These are phyloP conservation scores for Calliopum simillimum DNA, from an alignment of 2,888 invertebrate species.

Conservation along the genomic window DNA sequence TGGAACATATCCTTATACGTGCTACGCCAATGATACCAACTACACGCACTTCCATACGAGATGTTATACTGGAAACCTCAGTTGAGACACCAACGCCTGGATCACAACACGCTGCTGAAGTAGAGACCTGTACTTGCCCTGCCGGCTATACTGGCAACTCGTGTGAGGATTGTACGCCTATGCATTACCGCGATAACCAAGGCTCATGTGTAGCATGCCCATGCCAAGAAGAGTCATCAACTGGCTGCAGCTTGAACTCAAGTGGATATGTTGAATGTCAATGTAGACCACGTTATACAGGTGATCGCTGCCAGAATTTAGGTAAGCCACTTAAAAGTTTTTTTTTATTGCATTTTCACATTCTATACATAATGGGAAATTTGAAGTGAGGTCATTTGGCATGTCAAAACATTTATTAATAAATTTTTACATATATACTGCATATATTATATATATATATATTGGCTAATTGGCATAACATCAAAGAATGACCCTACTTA, in stretches of 20 bases:
- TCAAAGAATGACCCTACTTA: not conserved
- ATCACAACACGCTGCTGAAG: constrained; percentile 75
- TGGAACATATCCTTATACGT: constrained; percentile 85
- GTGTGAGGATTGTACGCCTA: constrained; percentile 80
- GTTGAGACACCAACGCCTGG: constrained; percentile 68
- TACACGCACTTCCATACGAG: constrained; percentile 75
- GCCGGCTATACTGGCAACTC: constrained; percentile 84
- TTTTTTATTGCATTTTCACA: not conserved
- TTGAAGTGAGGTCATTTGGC: constrained; percentile 11
- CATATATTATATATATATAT: not conserved
- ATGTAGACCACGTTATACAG: constrained; percentile 78
- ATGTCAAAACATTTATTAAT: not conserved
- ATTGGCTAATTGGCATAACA: constrained; percentile 7
- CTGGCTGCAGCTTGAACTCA: constrained; percentile 69
- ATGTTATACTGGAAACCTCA: constrained; percentile 89
- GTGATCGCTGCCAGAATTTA: constrained; percentile 73
- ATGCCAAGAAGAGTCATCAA: constrained; percentile 70
- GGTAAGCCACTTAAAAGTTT: constrained; percentile 66
- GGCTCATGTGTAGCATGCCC: constrained; percentile 74
- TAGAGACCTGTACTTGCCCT: constrained; percentile 91
- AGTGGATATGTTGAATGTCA: constrained; percentile 76
- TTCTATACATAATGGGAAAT: not conserved
- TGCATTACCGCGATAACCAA: constrained; percentile 77
- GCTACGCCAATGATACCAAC: constrained; percentile 76
- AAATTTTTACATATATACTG: too few relatives aligned